Evolutionary conservation across 2,113 vertebrate genomes (phyloP), one percentile per base, ranked within the genome.

Genomic region (Alethe castanea): DNA sequence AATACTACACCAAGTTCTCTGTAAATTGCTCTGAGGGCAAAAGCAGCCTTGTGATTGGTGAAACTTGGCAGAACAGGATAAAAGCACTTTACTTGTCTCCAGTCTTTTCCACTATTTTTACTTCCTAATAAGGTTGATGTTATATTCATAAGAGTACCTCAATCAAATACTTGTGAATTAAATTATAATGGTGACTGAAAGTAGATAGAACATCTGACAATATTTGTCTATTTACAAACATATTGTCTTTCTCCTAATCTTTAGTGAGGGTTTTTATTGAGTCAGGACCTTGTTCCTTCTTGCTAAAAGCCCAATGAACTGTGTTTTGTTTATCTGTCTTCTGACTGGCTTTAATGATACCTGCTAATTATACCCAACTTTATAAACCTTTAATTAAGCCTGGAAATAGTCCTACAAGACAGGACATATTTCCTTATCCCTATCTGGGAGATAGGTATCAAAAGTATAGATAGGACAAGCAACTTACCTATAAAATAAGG

Each of bases 351-450:
- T 95, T 77, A 89, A 77, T 70, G 59, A 90, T 35, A 83, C 13
- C 24, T 83, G 24, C 42, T 83, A 90, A 90, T 92, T 94, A 81
- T 52, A 62, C 0, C 1, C 45, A 88, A 74, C 7, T 86, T 93
- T 83, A 56, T 66, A 88, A 94, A 83, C 52, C 66, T 83, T 94
- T 90, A 94, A 95, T 94, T 90, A 95, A 95, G 23, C 25, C 18
- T 92, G 62, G 67, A 92, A 88, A 73, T 33, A 52, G 18, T 81
- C 42, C 16, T 85, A 56, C n/a, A 33, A 24, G 20, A 72, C 19
- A 79, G 66, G n/a, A 45, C 28, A 9, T 53, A 82, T 61, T 81
- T 95, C 45, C 54, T 87, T 88, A 59, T 83, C 16, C 56, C 11
- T 67, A 19, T 45, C 25, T 59, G 19, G 26, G 22, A 93, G 71